A percentile compares a stretch with the other conserved stretches of the same genome.
Conservation (phyloP, 2,113 vertebrate genomes). For the Triplophysa rosa region DNA sequence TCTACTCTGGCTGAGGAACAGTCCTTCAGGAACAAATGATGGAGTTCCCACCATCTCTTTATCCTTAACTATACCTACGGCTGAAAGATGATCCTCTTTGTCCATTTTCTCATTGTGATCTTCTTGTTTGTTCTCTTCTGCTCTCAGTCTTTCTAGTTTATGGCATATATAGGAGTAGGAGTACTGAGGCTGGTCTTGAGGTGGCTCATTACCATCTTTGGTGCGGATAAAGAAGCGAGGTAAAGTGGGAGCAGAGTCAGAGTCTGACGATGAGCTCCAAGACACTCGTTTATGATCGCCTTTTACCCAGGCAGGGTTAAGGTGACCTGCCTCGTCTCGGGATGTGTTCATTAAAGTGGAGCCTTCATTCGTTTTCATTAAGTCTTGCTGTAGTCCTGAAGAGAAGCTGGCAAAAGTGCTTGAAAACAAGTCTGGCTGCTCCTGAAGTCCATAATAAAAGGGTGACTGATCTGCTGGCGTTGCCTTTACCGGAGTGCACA, state of each 20-base stretch:
- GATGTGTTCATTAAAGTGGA: constrained; percentile 71
- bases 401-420: constrained; percentile 58
- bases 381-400: constrained; percentile 59
- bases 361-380: constrained; percentile 57
- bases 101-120: constrained; percentile 42
- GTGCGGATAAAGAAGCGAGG: constrained; percentile 79
- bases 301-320: constrained; percentile 88
- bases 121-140: constrained; percentile 56
- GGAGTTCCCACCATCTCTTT: constrained; percentile 47
- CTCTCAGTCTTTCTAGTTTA: constrained; percentile 81
- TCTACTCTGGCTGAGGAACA: constrained; percentile 81
- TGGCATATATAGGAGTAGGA: constrained; percentile 87
- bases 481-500: constrained; percentile 85
- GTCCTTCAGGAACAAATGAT: constrained; percentile 72
- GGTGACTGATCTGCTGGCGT: constrained; percentile 71
- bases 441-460: constrained; percentile 69
- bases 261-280: constrained; percentile 69
- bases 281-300: constrained; percentile 61
- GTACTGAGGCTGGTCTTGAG: constrained; percentile 83
- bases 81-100: constrained; percentile 55
- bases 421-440: constrained; percentile 71
- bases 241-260: constrained; percentile 64
- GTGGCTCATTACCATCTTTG: constrained; percentile 75
- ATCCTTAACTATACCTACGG: constrained; percentile 13
- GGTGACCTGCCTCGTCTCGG: constrained; percentile 79